Conservation (phyloP, 92 coral and sea anemone genomes). For the Blastomussa wellsi region DNA sequence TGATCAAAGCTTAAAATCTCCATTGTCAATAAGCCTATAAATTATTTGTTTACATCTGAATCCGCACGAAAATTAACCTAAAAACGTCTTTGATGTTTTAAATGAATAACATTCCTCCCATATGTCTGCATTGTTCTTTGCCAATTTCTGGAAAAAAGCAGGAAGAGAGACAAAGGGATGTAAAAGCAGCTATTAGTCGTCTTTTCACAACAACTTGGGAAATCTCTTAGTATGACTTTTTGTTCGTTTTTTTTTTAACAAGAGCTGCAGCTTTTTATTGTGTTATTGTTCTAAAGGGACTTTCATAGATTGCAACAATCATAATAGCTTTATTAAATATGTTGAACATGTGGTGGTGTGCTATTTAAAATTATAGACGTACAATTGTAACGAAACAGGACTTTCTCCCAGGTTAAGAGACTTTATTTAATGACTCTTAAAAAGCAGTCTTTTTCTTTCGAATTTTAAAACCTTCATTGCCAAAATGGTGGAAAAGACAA, state of each 20-base stretch:
- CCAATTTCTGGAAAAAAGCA: neutral
- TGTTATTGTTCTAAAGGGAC: neutral
- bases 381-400: neutral
- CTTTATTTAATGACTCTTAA: neutral
- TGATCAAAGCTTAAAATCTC: neutral
- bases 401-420: neutral
- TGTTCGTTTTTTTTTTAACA: neutral
- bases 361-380: neutral
- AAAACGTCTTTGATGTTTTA: neutral
- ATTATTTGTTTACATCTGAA: neutral
- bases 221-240: neutral
- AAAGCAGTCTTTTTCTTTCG: neutral
- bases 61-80: neutral
- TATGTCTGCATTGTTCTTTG: constrained; percentile 2
- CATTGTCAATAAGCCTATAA: neutral
- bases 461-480: neutral
- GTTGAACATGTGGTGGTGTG: constrained; percentile 9
- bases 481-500: neutral
- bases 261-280: neutral
- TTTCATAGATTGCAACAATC: neutral
- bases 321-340: constrained; percentile 16
- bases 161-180: neutral
- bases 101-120: neutral
- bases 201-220: neutral
- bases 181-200: neutral